phyloP scores from a whole-genome alignment of 2,113 vertebrate genomes.

The Siniperca knerii region DNA sequence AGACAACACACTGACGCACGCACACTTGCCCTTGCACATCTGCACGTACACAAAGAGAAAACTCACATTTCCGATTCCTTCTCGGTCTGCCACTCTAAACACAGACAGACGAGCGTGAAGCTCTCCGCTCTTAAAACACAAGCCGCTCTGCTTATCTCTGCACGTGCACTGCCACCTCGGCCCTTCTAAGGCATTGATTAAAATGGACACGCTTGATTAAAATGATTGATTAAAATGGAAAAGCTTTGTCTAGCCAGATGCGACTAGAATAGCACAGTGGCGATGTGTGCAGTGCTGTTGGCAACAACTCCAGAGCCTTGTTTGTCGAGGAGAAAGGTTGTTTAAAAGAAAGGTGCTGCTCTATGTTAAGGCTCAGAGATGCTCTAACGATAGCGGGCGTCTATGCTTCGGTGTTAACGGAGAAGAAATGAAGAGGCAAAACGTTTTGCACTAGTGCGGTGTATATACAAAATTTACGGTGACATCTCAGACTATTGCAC shows the following conservation, averaged over 20 bases:
- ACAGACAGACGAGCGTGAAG: constrained; percentile 24
- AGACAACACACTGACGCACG: constrained; percentile 45
- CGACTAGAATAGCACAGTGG: constrained; percentile 26
- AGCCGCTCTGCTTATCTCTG: constrained; percentile 22
- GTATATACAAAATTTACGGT: constrained; percentile 38
- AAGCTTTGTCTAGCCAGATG: constrained; percentile 48
- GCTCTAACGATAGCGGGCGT: constrained; percentile 14
- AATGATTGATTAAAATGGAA: constrained; percentile 59
- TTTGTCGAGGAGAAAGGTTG: constrained; percentile 7
- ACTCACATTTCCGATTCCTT: constrained; percentile 5
- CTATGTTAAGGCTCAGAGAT: constrained; percentile 67
- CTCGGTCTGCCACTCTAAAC: not conserved
- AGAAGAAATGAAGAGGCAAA: constrained; percentile 13
- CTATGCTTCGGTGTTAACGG: constrained; percentile 54
- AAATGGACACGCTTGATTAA: constrained; percentile 55
- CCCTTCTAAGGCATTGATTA: constrained; percentile 55
- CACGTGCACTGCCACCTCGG: not conserved
- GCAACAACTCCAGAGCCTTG: constrained; percentile 15
- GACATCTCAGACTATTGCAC: constrained; percentile 66
- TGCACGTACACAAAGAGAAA: not conserved
- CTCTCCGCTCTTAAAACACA: constrained; percentile 19
- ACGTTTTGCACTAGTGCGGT: constrained; percentile 47
- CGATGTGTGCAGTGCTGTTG: not conserved
- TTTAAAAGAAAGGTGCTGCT: constrained; percentile 52
- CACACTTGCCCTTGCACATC: constrained; percentile 13